Evolutionary conservation across 2,888 invertebrate genomes (phyloP), one percentile per base, ranked within the genome.

Genomic region (Punctoribates punctum): DNA sequence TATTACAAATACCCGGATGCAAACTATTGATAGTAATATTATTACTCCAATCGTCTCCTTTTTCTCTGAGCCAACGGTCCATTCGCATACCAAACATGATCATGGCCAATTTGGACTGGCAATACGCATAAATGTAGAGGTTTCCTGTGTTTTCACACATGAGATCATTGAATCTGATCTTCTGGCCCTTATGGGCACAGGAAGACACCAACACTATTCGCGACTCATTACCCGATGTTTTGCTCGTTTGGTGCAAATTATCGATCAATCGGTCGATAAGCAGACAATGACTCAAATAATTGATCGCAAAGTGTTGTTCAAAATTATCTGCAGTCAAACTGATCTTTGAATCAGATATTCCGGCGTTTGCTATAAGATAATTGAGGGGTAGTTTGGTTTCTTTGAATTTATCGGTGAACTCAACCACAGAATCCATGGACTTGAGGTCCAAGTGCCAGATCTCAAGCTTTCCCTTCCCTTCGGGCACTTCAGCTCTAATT

Each of bases 291-390:
- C 94, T 91, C 80, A 96, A 85, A 84, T 94, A 93, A 84, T 96
- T 96, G 11, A 91, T 89, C 74, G 90, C 91, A 84, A 94, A 89
- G 82, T 95, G 94, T 17, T 89, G 88, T 84, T 96, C 96, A 81
- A 89, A 90, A 0, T 93, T 93, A 83, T 95, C 94, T 80, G 88
- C 87, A 0, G 94, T 92, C 80, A 90, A 89, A 91, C 42, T 93
- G 92, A 5, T 89, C 89, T 83, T 92, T n/a, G n/a, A 92, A 94
- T 96, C 94, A 65, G n/a, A n/a, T n/a, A 95, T 89, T 42, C 94
- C 96, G 81, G 96, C 91, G 85, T 93, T 94, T 84, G 94, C 94
- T 1, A 94, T 87, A 51, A 94, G 85, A 80, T 91, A 82, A 83
- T 93, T 87, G 75, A 94, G 87, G 0, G 2, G 25, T 6, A 72